Conservation (phyloP, 2,113 vertebrate species). For the Tachysurus vachellii region DNA sequence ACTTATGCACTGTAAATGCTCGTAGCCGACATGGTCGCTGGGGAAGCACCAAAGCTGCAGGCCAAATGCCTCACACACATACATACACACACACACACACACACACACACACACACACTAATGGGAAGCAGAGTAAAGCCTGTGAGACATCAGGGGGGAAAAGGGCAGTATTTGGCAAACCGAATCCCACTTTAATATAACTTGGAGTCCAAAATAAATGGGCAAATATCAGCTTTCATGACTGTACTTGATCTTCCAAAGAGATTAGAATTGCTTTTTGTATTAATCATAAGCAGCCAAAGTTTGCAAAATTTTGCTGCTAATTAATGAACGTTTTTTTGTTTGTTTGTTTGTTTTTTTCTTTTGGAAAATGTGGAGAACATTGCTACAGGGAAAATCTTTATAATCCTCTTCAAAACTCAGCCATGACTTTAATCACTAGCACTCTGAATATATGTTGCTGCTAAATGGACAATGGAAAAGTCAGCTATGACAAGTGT, state of each 20-base stretch:
- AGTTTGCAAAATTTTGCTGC: conserved; percentile 86
- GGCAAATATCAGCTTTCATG: conserved; percentile 86
- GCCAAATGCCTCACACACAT: conserved; percentile 71
- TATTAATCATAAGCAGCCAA: conserved; percentile 86
- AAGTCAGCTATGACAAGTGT: conserved; percentile 2
- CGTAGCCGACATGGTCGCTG: not conserved
- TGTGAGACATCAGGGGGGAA: conserved; percentile 78
- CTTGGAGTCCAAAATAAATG: conserved; percentile 81
- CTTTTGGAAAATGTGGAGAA: not conserved
- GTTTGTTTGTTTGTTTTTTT: no score
- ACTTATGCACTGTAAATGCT: conserved; percentile 13
- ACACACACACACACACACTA: conserved; percentile 76
- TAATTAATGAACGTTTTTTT: conserved; percentile 81
- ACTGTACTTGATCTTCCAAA: conserved; percentile 72
- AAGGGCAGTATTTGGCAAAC: conserved; percentile 86
- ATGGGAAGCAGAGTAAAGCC: conserved; percentile 68
- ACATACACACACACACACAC: conserved; percentile 5
- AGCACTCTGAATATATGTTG: not conserved
- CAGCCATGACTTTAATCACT: conserved; percentile 4
- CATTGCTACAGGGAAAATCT: not conserved
- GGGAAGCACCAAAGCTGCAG: conserved; percentile 79
- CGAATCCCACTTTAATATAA: conserved; percentile 87
- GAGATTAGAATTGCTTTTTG: conserved; percentile 87
- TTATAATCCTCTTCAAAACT: not conserved
- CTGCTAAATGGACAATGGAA: conserved; percentile 5